phyloP scores from a whole-genome alignment of 2,113 vertebrate species.

The Danionella cerebrum region DNA sequence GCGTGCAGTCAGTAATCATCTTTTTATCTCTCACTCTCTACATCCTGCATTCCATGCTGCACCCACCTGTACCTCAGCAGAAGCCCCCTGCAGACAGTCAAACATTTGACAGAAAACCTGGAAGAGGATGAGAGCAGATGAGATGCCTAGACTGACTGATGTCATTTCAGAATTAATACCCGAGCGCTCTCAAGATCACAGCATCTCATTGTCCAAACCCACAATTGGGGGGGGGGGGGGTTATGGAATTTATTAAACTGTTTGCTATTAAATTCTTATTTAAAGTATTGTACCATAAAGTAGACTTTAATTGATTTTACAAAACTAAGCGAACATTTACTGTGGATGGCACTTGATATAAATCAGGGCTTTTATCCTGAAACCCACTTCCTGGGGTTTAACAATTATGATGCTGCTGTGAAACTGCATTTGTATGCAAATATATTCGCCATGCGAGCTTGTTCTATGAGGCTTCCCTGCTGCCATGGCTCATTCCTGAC shows the following conservation, averaged over 20 bases:
- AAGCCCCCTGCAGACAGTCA: slow-evolving; percentile 47
- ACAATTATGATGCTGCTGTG: slow-evolving; percentile 5
- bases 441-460: not conserved
- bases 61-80: slow-evolving; percentile 52
- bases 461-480: not conserved
- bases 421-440: slow-evolving; percentile 15
- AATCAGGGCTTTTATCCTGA: not conserved
- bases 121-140: slow-evolving; percentile 27
- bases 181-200: too few relatives aligned
- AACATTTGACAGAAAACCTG: slow-evolving; percentile 55
- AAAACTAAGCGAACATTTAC: not conserved
- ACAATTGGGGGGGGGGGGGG: not conserved
- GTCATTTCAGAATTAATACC: too few relatives aligned
- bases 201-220: too few relatives aligned
- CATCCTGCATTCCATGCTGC: not conserved
- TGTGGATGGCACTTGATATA: not conserved
- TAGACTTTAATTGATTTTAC: too few relatives aligned
- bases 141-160: not conserved
- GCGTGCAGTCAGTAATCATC: not conserved
- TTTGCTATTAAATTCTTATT: too few relatives aligned
- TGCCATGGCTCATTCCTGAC: slow-evolving; percentile 12
- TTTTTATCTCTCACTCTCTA: not conserved
- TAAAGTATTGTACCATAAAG: too few relatives aligned
- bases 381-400: not conserved
- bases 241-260: too few relatives aligned